phyloP scores from a whole-genome alignment of 2,888 invertebrate species.

The Tipula lateralis region DNA sequence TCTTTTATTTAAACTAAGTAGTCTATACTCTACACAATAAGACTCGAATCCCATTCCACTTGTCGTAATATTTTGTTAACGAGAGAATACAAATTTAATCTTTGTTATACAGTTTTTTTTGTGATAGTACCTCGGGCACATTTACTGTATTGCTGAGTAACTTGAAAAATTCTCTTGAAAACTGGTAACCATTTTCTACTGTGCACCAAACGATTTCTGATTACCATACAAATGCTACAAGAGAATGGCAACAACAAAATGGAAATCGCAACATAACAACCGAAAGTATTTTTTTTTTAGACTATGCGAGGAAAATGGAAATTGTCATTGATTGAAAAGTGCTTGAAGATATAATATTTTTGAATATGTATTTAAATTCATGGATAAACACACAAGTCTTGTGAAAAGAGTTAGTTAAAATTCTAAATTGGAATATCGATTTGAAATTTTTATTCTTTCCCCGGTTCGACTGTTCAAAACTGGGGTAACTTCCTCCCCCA shows the following conservation, averaged over 20 bases:
- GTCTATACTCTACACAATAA: too few species aligned
- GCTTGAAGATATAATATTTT: background rate
- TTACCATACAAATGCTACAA: background rate
- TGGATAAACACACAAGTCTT: background rate
- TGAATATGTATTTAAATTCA: background rate
- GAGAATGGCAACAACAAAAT: background rate
- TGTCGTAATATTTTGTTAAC: too few species aligned
- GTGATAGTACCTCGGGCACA: too few species aligned
- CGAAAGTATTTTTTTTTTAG: background rate
- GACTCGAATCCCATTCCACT: too few species aligned
- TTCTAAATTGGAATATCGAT: background rate
- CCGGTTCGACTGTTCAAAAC: background rate
- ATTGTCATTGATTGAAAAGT: background rate
- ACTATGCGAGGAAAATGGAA: background rate
- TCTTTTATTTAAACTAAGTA: too few species aligned
- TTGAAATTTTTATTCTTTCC: background rate
- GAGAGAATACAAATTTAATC: too few species aligned
- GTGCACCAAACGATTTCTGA: too few species aligned
- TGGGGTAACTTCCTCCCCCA: background rate
- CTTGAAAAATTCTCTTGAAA: too few species aligned
- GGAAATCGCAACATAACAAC: background rate
- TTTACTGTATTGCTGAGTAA: too few species aligned
- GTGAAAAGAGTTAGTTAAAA: background rate
- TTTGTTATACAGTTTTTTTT: too few species aligned
- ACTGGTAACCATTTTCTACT: too few species aligned